Evolutionary conservation across 2,888 invertebrate species (phyloP), one percentile per base, ranked within the genome.

Genomic region (Microplitis deprimator): DNA sequence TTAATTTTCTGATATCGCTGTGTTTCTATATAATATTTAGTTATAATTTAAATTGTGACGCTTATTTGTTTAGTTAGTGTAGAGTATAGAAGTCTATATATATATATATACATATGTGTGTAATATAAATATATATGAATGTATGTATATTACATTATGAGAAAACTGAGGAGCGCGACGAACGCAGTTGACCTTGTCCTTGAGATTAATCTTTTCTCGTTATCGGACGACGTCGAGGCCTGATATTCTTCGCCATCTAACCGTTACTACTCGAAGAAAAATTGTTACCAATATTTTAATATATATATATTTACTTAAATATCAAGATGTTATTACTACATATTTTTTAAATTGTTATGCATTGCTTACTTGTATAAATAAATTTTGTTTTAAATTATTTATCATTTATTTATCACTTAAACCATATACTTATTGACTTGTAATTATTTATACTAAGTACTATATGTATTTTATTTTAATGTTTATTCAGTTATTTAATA

Each of bases 181-280:
- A 62, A 80, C 79, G 75, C 77, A 40, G 71, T 76, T 83, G 87
- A 88, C 89, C 89, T 89, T 88, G 89, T 89, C 89, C 89, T 89
- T 88, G 88, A 81, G 82, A 85, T 86, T 88, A 89, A 89, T 89
- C 88, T 88, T 86, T 86, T 82, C 85, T 89, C 87, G 87, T 88
- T 89, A 89, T 89, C 89, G 87, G 87, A 86, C 88, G 87, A 84
- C 85, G 87, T 78, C 84, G 87, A 86, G 86, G 84, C 83, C 82
- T 50, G 41, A 29, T 73, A 59, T 38, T 62, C 68, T 73, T 50
- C 61, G 67, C 67, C 20, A 64, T 40, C 62, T 62, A 41, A 40
- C 41, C 68, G 68, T 41, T 40, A 40, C 16, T 41, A 41, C 40
- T 68, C 20, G 17, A 20, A 20, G 13, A 50, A 50, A 50, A 50